These are phyloP conservation scores for Acholoe squamosa DNA, from an alignment of 2,888 invertebrate species.

Conservation along the genomic window DNA sequence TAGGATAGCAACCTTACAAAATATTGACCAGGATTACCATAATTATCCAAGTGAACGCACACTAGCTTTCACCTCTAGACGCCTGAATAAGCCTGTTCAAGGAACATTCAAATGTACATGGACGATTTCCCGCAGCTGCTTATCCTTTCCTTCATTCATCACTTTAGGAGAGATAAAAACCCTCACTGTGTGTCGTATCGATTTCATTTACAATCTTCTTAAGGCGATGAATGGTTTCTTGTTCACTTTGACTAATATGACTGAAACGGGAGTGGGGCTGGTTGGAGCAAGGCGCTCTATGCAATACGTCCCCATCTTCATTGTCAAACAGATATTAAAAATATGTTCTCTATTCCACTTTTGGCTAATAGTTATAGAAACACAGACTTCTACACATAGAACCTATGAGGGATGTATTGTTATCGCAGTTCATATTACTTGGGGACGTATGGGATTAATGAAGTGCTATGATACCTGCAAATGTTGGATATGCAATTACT, in stretches of 20 bases:
- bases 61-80: not conserved
- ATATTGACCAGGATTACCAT: constrained; percentile 6
- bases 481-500: too few species aligned
- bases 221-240: not conserved
- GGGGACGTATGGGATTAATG: too few species aligned
- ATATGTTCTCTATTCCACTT: too few species aligned
- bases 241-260: not conserved
- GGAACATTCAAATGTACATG: not conserved
- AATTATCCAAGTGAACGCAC: not conserved
- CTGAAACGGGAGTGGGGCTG: too few species aligned
- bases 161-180: not conserved
- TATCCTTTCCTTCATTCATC: not conserved
- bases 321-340: too few species aligned
- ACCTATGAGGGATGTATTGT: too few species aligned
- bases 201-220: not conserved
- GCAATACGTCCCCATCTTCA: too few species aligned
- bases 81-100: not conserved
- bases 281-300: too few species aligned
- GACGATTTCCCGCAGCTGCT: not conserved
- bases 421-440: too few species aligned
- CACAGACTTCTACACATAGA: too few species aligned
- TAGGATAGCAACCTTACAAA: not conserved
- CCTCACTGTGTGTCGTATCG: not conserved
- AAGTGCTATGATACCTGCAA: too few species aligned
- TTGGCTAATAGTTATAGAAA: too few species aligned